phyloP scores from a whole-genome alignment of 2,797 vertebrate species.

The Otolemur crassicaudatus region DNA sequence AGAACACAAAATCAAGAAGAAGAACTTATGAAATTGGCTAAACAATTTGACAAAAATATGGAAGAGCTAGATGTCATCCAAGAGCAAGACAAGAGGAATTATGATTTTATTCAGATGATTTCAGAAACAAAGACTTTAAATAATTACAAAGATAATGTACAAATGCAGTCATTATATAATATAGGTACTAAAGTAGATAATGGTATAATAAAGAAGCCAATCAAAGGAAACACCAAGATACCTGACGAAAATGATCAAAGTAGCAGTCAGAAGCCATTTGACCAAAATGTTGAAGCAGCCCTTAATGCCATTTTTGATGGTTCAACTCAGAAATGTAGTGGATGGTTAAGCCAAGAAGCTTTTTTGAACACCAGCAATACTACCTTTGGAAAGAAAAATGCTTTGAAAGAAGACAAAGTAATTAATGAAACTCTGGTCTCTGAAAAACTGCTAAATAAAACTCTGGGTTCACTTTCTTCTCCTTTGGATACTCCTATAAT shows the following conservation, averaged over 20 bases:
- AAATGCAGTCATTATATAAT: slow-evolving; percentile 34
- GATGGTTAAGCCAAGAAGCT: slow-evolving; percentile 88
- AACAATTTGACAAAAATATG: slow-evolving; percentile 96
- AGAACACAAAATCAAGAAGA: slow-evolving; percentile 91
- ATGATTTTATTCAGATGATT: slow-evolving; percentile 62
- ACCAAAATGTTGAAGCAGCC: slow-evolving; percentile 88
- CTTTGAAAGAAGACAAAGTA: slow-evolving; percentile 64
- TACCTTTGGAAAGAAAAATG: slow-evolving; percentile 71
- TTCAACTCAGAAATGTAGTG: slow-evolving; percentile 91
- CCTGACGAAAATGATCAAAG: slow-evolving; percentile 33
- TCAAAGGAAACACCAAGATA: slow-evolving; percentile 56
- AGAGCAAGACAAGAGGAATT: slow-evolving; percentile 79
- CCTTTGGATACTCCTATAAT: not conserved
- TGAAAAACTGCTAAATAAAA: slow-evolving; percentile 27
- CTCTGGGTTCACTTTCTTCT: slow-evolving; percentile 17
- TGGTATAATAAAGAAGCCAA: slow-evolving; percentile 52
- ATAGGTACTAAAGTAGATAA: slow-evolving; percentile 64
- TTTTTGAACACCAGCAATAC: slow-evolving; percentile 72
- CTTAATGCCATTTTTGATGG: slow-evolving; percentile 93
- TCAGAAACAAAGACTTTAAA: slow-evolving; percentile 70
- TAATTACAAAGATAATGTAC: slow-evolving; percentile 65
- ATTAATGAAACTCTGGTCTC: slow-evolving; percentile 58
- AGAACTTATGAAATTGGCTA: slow-evolving; percentile 94
- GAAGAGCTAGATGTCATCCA: slow-evolving; percentile 89
- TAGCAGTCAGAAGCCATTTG: slow-evolving; percentile 76